Percentiles rank a stretch among this genome's conserved stretches.
These are phyloP conservation scores for Xyliphius kryptos DNA, from an alignment of 2,113 vertebrate species.

Conservation along the genomic window DNA sequence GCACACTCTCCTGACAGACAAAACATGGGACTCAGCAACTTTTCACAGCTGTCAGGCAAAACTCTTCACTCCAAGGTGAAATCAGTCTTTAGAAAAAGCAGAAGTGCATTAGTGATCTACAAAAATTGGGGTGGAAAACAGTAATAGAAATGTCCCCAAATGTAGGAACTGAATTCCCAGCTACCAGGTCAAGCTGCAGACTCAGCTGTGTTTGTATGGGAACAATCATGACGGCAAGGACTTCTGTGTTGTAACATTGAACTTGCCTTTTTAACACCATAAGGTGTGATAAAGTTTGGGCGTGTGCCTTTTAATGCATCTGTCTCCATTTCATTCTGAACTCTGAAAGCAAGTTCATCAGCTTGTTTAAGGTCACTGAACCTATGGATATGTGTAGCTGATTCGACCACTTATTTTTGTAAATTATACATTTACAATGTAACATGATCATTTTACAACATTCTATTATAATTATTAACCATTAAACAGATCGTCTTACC, in stretches of 20 bases:
- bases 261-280: background rate
- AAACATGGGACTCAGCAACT: constrained; percentile 18
- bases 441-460: no score
- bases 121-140: background rate
- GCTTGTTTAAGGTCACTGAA: no score
- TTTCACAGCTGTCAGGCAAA: background rate
- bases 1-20: background rate
- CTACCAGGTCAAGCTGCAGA: constrained; percentile 12
- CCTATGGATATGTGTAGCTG: no score
- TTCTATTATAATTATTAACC: no score
- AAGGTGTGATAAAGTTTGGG: constrained; percentile 9
- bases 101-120: constrained; percentile 19
- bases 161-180: constrained; percentile 30
- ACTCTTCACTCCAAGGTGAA: constrained; percentile 4
- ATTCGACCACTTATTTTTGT: no score
- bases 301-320: background rate
- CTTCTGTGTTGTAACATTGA: constrained; percentile 10
- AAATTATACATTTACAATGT: no score
- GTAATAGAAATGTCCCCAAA: constrained; percentile 14
- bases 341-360: no score
- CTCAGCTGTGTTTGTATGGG: background rate
- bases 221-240: constrained; percentile 14
- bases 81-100: constrained; percentile 13
- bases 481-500: no score
- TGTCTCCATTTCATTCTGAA: no score